Base-by-base conservation (phyloP, 2,888 invertebrate genomes). In the Caenorhabditis becei region DNA sequence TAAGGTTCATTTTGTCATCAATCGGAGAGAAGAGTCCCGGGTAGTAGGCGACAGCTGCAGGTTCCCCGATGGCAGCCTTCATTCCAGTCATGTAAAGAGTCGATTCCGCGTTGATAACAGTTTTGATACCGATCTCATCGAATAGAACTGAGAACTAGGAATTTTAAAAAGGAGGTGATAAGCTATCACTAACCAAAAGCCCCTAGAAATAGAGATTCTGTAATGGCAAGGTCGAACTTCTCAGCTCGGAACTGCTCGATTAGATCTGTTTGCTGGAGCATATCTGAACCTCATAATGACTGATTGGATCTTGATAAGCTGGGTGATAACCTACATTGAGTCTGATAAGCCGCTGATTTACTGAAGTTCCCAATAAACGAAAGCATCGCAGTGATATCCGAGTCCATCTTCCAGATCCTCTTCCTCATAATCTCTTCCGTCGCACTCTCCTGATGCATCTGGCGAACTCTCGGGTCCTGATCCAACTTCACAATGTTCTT, bases 181-280 rank as follows among this genome's bases (percentile, higher is more conserved):
- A n/a, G n/a, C n/a, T n/a, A n/a, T n/a, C n/a, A n/a, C n/a, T n/a
- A n/a, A 78, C 77, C 74, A n/a, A 70, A 82, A 5, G 37, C 69
- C 11, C 67, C 56, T 16, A 70, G 0, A 14, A 66, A 65, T 4
- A 78, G 18, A 10, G 77, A 66, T 51, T 82, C 78, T 8, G 65
- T 14, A 35, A 79, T 82, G 14, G 35, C 79, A 0, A 82, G 18
- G 51, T 82, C 82, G 32, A 66, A 82, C 5, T 75, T 72, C 41
- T 79, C 75, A 0, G 54, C 24, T 16, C 41, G 51, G 7, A 82
- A 23, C 28, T 74, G 11, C n/a, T 65, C 56, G 8, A 77, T 23
- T 1, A 80, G 24, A 26, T 75, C 71, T 0, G 20, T 56, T 53
- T 71, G 67, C 44, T 61, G 35, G 61, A 77, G 59, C 0, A 77